Evolutionary conservation across 2,888 invertebrate genomes (phyloP).

Genomic region (Chalcis sispes): DNA sequence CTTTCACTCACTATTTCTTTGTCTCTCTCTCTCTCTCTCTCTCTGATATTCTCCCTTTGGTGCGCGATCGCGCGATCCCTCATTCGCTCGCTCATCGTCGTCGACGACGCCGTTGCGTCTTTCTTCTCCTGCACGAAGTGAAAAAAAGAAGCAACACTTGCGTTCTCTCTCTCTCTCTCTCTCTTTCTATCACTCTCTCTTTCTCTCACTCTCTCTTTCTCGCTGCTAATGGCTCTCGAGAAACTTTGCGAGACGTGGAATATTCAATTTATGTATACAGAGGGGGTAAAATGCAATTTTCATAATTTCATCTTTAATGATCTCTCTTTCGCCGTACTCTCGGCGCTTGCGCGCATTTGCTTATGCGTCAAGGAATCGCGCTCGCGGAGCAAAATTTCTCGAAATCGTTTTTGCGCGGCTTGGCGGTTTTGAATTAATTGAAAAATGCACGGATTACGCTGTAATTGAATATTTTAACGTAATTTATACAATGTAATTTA

Average conservation of each 20-base stretch:
- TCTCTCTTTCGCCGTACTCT: conserved; percentile 4
- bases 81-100: conserved; percentile 24
- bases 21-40: conserved; percentile 29
- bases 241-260: neutral
- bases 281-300: conserved; percentile 31
- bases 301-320: conserved; percentile 44
- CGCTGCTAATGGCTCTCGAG: conserved; percentile 36
- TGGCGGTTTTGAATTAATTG: conserved; percentile 4
- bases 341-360: neutral
- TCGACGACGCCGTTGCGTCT: no score
- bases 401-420: neutral
- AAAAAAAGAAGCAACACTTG: conserved; percentile 18
- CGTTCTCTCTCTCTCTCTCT: no score
- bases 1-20: neutral
- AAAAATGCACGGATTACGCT: neutral
- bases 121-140: neutral
- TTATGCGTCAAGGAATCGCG: no score
- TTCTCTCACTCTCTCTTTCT: no score
- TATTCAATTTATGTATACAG: conserved; percentile 43
- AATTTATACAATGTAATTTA: neutral
- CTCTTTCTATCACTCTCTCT: no score
- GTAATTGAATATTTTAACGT: conserved; percentile 7
- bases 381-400: conserved; percentile 3
- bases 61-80: conserved; percentile 58
- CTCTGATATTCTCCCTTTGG: conserved; percentile 53